Percentiles rank a stretch among this genome's conserved stretches.
These are phyloP conservation scores for Pseudorhombus dupliciocellatus DNA, from an alignment of 2,113 vertebrate species.

Conservation along the genomic window DNA sequence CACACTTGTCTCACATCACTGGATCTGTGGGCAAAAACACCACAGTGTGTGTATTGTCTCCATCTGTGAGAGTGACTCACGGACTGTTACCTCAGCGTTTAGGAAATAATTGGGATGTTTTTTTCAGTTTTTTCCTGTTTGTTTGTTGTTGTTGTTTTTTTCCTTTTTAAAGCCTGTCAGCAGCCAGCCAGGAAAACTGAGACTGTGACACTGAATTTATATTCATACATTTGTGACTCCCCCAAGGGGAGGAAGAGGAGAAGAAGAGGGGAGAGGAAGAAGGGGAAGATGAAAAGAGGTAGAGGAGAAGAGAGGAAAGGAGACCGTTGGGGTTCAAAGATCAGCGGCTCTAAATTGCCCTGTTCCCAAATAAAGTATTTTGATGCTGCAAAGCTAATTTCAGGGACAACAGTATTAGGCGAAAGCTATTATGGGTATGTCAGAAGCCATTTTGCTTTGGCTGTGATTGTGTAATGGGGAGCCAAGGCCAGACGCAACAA, in stretches of 20 bases:
- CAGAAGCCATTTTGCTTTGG: conserved; percentile 50
- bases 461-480: conserved; percentile 43
- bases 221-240: conserved; percentile 26
- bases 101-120: conserved; percentile 60
- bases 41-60: conserved; percentile 22
- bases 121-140: conserved; percentile 33
- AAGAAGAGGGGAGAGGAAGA: too few relatives aligned
- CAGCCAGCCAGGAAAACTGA: conserved; percentile 20
- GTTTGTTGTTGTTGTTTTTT: conserved; percentile 10
- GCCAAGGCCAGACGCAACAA: conserved; percentile 48
- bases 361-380: conserved; percentile 29
- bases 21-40: conserved; percentile 51
- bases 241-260: background rate
- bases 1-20: conserved; percentile 35
- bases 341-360: conserved; percentile 14
- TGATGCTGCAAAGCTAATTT: conserved; percentile 46
- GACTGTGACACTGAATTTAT: conserved; percentile 40
- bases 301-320: background rate
- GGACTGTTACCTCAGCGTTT: conserved; percentile 11
- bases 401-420: conserved; percentile 46
- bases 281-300: too few relatives aligned
- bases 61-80: conserved; percentile 17
- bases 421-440: conserved; percentile 50
- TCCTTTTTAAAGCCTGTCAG: conserved; percentile 27
- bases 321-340: background rate